Conservation (phyloP, 92 coral and sea anemone genomes). For the Actinernus sp. region DNA sequence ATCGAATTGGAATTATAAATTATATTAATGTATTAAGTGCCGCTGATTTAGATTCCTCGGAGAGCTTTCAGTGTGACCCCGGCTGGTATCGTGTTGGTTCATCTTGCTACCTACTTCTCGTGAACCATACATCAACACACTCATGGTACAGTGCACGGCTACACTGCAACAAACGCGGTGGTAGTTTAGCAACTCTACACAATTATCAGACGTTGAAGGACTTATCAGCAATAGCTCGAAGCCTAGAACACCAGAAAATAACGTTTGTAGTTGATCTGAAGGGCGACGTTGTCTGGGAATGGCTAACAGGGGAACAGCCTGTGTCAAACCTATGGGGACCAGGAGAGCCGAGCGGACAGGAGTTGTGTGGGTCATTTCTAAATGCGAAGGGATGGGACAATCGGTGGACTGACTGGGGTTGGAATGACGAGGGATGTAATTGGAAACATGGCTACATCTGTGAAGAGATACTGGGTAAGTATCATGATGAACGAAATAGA, state of each 20-base stretch:
- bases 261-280: not conserved
- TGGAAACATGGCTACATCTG: not conserved
- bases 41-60: conserved; percentile 1
- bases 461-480: conserved; percentile 2
- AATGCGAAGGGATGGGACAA: conserved; percentile 10
- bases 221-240: not conserved
- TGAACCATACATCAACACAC: not conserved
- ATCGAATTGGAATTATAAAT: no score
- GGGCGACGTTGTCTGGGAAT: no score
- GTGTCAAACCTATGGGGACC: conserved; percentile 29
- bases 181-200: not conserved
- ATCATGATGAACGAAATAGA: no score
- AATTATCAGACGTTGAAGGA: no score
- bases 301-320: conserved; percentile 1
- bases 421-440: conserved; percentile 11
- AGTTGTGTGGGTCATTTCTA: conserved; percentile 14
- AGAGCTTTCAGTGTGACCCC: conserved; percentile 5
- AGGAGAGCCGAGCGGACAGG: conserved; percentile 17
- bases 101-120: conserved; percentile 7
- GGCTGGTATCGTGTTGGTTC: conserved; percentile 16
- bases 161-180: conserved; percentile 1
- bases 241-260: not conserved
- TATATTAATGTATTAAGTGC: no score
- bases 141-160: conserved; percentile 10
- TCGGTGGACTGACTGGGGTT: conserved; percentile 14